Percentiles rank a stretch among this genome's conserved stretches.
These are phyloP conservation scores for Pteruthius melanotis DNA, from an alignment of 2,113 vertebrate species.

Conservation along the genomic window DNA sequence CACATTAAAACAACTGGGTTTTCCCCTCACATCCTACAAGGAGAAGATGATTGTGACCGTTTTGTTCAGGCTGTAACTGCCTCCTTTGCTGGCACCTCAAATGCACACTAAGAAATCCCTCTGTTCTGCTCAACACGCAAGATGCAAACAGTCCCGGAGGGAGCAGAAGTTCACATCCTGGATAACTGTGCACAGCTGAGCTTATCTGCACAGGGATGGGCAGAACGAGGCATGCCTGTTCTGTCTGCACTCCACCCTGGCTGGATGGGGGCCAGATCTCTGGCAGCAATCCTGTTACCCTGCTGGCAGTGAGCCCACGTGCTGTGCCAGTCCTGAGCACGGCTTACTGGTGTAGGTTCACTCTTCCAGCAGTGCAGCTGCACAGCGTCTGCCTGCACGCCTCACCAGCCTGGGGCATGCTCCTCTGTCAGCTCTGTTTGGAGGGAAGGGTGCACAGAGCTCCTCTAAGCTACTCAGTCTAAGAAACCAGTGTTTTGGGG, in stretches of 20 bases:
- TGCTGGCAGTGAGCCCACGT: rapidly evolving
- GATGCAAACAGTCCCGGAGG: not conserved
- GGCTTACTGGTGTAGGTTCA: not conserved
- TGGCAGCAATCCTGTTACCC: rapidly evolving
- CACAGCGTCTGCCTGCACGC: rapidly evolving
- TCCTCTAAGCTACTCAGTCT: rapidly evolving
- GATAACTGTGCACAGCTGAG: not conserved
- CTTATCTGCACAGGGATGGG: not conserved
- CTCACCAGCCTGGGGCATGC: rapidly evolving
- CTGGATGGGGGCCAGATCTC: not conserved
- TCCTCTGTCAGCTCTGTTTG: not conserved
- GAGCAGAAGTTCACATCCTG: not conserved
- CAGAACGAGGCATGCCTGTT: not conserved
- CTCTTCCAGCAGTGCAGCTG: not conserved
- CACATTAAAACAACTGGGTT: not conserved
- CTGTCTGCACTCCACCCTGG: not conserved
- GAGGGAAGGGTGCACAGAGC: not conserved
- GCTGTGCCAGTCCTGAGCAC: not conserved
- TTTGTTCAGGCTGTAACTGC: not conserved
- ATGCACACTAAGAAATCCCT: rapidly evolving
- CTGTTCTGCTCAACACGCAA: not conserved
- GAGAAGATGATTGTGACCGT: not conserved
- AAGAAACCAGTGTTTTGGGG: not conserved
- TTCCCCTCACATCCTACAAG: not conserved
- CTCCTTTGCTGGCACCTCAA: not conserved